Conservation (phyloP, 2,888 invertebrate genomes). For the Phania funesta region DNA sequence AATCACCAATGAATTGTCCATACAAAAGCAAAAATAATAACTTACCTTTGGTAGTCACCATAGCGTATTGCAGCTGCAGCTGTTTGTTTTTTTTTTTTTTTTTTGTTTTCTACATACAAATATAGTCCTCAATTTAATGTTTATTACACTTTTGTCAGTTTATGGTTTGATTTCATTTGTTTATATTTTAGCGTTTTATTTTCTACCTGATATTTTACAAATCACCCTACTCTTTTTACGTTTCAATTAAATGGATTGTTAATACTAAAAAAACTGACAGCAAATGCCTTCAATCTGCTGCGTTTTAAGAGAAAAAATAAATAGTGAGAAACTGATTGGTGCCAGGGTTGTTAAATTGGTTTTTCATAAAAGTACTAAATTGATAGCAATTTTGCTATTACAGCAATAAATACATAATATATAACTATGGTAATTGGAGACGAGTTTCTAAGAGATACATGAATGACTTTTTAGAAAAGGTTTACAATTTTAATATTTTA, state of each 20-base stretch:
- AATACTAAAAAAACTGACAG: neutral
- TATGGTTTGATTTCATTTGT: too few relatives aligned
- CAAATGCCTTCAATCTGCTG: neutral
- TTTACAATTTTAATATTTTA: too few relatives aligned
- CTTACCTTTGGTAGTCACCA: constrained; percentile 62
- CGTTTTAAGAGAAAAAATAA: neutral
- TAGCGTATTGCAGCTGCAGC: constrained; percentile 11
- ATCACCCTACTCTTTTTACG: neutral
- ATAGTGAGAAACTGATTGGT: too few relatives aligned
- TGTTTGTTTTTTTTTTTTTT: constrained; percentile 23
- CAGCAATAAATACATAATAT: too few relatives aligned
- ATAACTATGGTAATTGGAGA: too few relatives aligned
- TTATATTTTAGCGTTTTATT: neutral
- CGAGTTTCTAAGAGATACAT: too few relatives aligned
- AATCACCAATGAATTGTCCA: neutral
- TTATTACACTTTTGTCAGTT: neutral
- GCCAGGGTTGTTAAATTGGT: too few relatives aligned
- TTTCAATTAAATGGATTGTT: neutral
- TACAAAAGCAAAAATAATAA: neutral
- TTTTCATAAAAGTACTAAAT: too few relatives aligned
- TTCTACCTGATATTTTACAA: neutral
- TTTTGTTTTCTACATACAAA: neutral
- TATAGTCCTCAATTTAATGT: neutral
- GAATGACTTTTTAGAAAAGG: too few relatives aligned
- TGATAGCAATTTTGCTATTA: too few relatives aligned